A percentile compares a stretch with the other conserved stretches of the same genome.
phyloP scores from a whole-genome alignment of 2,113 vertebrate genomes.

The Chaetodon trifascialis region DNA sequence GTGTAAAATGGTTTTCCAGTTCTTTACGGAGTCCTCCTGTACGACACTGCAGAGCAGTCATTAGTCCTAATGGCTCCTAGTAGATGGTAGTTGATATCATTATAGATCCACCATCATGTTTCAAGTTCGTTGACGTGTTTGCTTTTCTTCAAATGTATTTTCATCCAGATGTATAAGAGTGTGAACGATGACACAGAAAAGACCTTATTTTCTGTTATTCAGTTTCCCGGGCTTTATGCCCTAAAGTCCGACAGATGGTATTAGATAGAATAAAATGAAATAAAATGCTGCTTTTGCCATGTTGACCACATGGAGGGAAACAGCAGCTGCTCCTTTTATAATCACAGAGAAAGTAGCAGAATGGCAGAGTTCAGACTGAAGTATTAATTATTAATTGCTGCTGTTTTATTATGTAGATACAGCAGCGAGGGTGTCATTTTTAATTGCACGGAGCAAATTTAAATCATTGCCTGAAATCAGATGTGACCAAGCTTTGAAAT shows the following conservation, averaged over 20 bases:
- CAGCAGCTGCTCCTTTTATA: no score
- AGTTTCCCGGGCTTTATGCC: background rate
- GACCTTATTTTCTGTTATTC: background rate
- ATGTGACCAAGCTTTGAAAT: constrained; percentile 9
- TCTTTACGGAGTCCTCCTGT: background rate
- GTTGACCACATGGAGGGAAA: background rate
- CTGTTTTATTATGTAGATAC: background rate
- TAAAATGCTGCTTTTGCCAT: background rate
- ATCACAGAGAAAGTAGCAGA: background rate
- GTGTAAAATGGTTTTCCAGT: constrained; percentile 44
- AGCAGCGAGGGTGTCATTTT: background rate
- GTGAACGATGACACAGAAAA: background rate
- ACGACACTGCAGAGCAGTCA: background rate
- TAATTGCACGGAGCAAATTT: background rate
- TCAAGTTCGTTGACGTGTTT: constrained; percentile 10
- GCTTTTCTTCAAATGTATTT: background rate
- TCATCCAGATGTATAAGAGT: background rate
- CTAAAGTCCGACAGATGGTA: background rate
- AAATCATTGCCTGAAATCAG: constrained; percentile 18
- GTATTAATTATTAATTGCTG: background rate
- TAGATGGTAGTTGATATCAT: background rate
- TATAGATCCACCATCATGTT: background rate
- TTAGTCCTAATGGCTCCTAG: background rate
- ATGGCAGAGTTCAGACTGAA: background rate
- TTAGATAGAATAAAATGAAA: background rate